Percentiles rank a stretch among this genome's conserved stretches.
Evolutionary conservation across 2,888 invertebrate genomes (phyloP).

Genomic region (Pollenia amentaria): DNA sequence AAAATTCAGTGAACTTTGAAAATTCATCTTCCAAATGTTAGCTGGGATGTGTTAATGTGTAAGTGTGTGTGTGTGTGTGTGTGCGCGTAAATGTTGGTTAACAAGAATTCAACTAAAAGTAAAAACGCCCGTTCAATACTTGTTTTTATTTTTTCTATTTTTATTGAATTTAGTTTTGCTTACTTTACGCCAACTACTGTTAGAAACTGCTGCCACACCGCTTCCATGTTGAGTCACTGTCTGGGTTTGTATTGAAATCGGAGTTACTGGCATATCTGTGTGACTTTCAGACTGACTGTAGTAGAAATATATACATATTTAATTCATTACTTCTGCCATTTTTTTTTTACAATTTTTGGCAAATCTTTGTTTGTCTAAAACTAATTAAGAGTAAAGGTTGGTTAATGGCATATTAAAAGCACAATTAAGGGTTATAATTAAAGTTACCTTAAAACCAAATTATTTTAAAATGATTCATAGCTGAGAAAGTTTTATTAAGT

Average conservation of each 20-base stretch:
- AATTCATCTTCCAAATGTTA: too few relatives aligned
- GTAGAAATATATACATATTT: not conserved
- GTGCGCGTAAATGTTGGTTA: not conserved
- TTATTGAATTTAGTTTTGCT: not conserved
- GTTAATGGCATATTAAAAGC: conserved; percentile 30
- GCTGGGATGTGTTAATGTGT: too few relatives aligned
- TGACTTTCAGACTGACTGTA: not conserved
- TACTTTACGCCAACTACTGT: conserved; percentile 64
- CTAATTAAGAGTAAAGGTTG: conserved; percentile 39
- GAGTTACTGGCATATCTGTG: not conserved
- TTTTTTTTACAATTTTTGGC: conserved; percentile 11
- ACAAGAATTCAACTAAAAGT: conserved; percentile 45
- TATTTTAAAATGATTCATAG: too few relatives aligned
- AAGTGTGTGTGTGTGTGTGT: not conserved
- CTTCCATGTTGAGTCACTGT: conserved; percentile 55
- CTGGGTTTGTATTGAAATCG: conserved; percentile 28
- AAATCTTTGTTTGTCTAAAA: conserved; percentile 1
- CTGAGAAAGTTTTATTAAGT: too few relatives aligned
- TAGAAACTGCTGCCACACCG: conserved; percentile 35
- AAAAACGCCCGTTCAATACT: conserved; percentile 49
- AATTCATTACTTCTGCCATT: conserved; percentile 17
- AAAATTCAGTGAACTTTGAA: too few relatives aligned
- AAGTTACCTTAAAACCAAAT: too few relatives aligned
- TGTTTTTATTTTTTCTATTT: conserved; percentile 9
- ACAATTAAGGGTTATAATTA: not conserved